These are phyloP conservation scores for Teinopalpus imperialis DNA, from an alignment of 2,888 invertebrate species.

Conservation along the genomic window DNA sequence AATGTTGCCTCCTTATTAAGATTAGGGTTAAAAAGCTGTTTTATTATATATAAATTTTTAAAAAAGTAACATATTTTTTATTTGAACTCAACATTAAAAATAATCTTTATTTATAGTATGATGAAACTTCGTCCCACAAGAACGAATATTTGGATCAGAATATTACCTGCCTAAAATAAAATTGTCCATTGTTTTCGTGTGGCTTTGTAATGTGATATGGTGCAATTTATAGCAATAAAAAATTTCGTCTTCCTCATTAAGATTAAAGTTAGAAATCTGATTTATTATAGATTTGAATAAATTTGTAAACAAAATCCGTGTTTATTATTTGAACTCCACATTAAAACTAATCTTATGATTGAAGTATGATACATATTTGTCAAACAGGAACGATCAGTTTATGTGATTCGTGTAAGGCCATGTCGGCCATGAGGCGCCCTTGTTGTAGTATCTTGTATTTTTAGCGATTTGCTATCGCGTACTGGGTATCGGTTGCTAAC, in stretches of 20 bases:
- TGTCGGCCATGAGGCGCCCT: conserved; percentile 68
- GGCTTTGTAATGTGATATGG: conserved; percentile 6
- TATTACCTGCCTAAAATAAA: too few relatives aligned
- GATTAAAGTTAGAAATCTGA: conserved; percentile 26
- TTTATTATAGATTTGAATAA: conserved; percentile 19
- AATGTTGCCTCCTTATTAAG: too few relatives aligned
- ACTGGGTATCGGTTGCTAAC: conserved; percentile 43
- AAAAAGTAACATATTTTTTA: too few relatives aligned
- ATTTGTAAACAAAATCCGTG: not conserved
- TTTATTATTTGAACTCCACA: conserved; percentile 1
- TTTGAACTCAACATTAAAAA: too few relatives aligned
- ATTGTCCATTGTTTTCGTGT: conserved; percentile 11
- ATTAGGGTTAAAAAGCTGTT: too few relatives aligned
- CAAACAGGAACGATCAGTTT: conserved; percentile 53
- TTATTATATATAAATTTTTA: too few relatives aligned
- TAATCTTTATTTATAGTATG: too few relatives aligned
- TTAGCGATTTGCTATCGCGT: conserved; percentile 70
- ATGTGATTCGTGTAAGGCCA: conserved; percentile 67
- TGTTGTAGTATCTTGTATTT: conserved; percentile 66
- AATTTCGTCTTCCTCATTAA: conserved; percentile 36
- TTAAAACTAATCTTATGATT: not conserved
- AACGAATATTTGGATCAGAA: too few relatives aligned
- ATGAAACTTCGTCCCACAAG: too few relatives aligned
- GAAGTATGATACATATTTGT: not conserved
- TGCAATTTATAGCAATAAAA: conserved; percentile 25